Conservation (phyloP, 2,888 invertebrate species). For the Seladonia tumulorum region DNA sequence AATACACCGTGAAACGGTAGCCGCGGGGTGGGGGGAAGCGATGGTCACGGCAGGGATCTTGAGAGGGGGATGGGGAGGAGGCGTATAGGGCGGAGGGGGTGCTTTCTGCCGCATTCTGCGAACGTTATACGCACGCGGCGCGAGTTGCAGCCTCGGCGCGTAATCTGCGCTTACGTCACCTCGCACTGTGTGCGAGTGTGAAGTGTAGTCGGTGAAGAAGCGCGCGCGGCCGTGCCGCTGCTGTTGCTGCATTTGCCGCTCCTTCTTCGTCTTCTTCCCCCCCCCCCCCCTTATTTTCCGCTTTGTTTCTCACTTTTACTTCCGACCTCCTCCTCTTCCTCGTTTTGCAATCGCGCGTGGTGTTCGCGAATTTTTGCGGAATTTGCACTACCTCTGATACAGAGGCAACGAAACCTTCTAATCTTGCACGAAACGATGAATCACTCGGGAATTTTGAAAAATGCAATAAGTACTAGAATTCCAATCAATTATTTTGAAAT, state of each 20-base stretch:
- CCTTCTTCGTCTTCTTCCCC: slow-evolving; percentile 45
- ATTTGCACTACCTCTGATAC: not conserved
- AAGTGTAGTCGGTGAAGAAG: slow-evolving; percentile 38
- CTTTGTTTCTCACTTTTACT: slow-evolving; percentile 30
- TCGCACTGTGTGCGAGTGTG: slow-evolving; percentile 44
- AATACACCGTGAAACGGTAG: slow-evolving; percentile 39
- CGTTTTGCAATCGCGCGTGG: slow-evolving; percentile 21
- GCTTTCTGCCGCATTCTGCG: slow-evolving; percentile 68
- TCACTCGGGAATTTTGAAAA: too few relatives aligned
- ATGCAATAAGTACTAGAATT: too few relatives aligned
- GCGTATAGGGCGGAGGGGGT: not conserved
- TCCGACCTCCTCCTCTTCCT: slow-evolving; percentile 16
- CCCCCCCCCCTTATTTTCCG: slow-evolving; percentile 34
- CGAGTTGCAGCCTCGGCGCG: slow-evolving; percentile 63
- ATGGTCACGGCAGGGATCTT: not conserved
- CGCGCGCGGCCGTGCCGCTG: slow-evolving; percentile 45
- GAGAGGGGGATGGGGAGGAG: too few relatives aligned
- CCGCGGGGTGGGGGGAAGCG: not conserved
- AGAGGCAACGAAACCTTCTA: too few relatives aligned
- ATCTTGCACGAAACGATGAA: too few relatives aligned
- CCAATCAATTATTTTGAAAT: too few relatives aligned
- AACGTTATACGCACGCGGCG: slow-evolving; percentile 61
- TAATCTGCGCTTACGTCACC: slow-evolving; percentile 75
- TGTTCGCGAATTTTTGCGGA: slow-evolving; percentile 7
- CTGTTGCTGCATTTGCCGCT: not conserved